Conservation (phyloP, 2,888 invertebrate species). For the Zaprionus lineosus region DNA sequence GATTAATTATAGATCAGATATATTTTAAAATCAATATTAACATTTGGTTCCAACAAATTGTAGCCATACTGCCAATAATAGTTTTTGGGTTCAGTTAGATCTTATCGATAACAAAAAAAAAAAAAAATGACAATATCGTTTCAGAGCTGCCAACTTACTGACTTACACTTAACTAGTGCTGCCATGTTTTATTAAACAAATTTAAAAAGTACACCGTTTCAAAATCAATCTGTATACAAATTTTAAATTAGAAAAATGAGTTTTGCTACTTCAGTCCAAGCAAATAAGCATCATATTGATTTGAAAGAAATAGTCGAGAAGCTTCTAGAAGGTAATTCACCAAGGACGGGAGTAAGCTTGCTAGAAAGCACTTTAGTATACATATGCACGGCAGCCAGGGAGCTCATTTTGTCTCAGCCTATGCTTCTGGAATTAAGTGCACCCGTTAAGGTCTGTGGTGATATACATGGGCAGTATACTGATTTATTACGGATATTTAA, state of each 20-base stretch:
- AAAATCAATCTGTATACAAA: constrained; percentile 5
- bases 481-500: constrained; percentile 34
- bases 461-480: constrained; percentile 32
- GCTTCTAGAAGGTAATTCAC: background rate
- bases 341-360: background rate
- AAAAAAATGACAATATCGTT: no score
- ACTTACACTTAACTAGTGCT: background rate
- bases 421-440: constrained; percentile 30
- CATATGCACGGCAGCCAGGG: constrained; percentile 15
- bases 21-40: no score
- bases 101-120: no score
- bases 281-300: background rate
- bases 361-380: background rate
- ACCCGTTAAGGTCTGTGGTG: constrained; percentile 33
- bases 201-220: constrained; percentile 7
- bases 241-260: background rate
- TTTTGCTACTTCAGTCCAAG: background rate
- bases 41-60: no score
- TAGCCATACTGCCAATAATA: no score
- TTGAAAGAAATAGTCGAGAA: no score
- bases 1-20: no score
- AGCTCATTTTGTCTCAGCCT: constrained; percentile 16
- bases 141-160: background rate
- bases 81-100: no score
- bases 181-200: background rate